Evolutionary conservation across 2,888 invertebrate species (phyloP), one percentile per base, ranked within the genome.

Genomic region (Drosophila mettleri): DNA sequence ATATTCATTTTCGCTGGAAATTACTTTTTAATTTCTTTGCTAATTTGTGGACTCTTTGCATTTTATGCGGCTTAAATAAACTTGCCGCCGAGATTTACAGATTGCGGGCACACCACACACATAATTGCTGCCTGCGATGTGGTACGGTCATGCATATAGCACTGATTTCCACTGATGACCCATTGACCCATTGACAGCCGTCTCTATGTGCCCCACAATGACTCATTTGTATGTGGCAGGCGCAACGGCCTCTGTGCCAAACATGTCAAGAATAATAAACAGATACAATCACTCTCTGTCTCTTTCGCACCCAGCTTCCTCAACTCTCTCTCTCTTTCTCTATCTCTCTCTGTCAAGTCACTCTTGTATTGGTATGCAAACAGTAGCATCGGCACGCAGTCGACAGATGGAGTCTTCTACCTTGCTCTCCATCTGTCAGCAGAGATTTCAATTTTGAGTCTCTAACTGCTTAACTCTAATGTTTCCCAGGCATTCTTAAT

Each of bases 1-100:
- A 2, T n/a, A 24, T 24, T 41, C n/a, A 41, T 43, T 43, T 54
- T n/a, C 12, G 27, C 20, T 24, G 63, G 58, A 80, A 88, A 89
- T 89, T 82, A 80, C 77, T 87, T 85, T 87, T 80, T 89, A 89
- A 87, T 89, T 89, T 83, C 76, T 78, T 73, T 18, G 75, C 55
- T 74, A 77, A 86, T 89, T 88, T 68, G 67, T 61, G 60, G 72
- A 69, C 64, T 65, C 64, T 65, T 53, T 67, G 33, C 46, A 29
- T 18, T 27, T 49, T 41, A 29, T 55, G 16, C 34, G 27, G 43
- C 16, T 55, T 43, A 36, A 46, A 43, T 34, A 24, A 49, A 55
- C 55, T 41, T 43, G 31, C 33, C 33, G 16, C 14, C 10, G 27
- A 12, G 27, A 54, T 22, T 41, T n/a, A 29, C n/a, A n/a, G n/a